Percentiles rank a stretch among this genome's conserved stretches.
Conservation (phyloP, 2,888 invertebrate genomes). For the Aromia moschata region DNA sequence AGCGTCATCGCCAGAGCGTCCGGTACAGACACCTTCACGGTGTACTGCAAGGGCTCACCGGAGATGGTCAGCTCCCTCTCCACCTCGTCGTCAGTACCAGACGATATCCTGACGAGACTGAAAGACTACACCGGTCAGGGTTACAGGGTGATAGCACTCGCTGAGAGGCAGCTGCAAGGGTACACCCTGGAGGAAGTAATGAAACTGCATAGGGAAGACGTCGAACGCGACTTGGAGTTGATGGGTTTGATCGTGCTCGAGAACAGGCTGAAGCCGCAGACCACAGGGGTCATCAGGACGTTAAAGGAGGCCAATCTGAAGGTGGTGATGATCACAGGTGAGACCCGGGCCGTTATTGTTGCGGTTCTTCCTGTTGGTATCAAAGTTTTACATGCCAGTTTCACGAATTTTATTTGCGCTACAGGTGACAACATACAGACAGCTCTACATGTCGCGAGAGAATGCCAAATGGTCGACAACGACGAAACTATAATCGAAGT, state of each 20-base stretch:
- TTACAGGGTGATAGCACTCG: conserved; percentile 90
- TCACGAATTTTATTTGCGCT: too few relatives aligned
- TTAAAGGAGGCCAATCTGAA: conserved; percentile 86
- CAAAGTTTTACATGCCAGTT: too few relatives aligned
- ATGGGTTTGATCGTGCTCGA: conserved; percentile 92
- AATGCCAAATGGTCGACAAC: conserved; percentile 77
- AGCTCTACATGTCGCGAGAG: conserved; percentile 89
- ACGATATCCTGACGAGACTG: conserved; percentile 76
- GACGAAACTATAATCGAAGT: conserved; percentile 50
- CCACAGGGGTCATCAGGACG: conserved; percentile 79
- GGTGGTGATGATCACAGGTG: conserved; percentile 95
- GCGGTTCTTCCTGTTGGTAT: too few relatives aligned
- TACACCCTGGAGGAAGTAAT: conserved; percentile 74
- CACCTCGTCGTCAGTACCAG: conserved; percentile 76
- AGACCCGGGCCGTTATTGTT: too few relatives aligned
- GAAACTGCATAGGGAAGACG: conserved; percentile 75
- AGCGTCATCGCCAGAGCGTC: conserved; percentile 80
- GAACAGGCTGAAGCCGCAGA: conserved; percentile 91
- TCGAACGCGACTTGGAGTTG: conserved; percentile 85
- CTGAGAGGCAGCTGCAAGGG: conserved; percentile 71
- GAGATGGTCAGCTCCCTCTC: conserved; percentile 88
- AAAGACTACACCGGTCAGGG: conserved; percentile 86
- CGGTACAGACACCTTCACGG: conserved; percentile 76
- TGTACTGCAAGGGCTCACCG: conserved; percentile 93
- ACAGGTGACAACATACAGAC: conserved; percentile 87